phyloP scores from a whole-genome alignment of 2,888 invertebrate genomes.

The Argynnis bischoffii region DNA sequence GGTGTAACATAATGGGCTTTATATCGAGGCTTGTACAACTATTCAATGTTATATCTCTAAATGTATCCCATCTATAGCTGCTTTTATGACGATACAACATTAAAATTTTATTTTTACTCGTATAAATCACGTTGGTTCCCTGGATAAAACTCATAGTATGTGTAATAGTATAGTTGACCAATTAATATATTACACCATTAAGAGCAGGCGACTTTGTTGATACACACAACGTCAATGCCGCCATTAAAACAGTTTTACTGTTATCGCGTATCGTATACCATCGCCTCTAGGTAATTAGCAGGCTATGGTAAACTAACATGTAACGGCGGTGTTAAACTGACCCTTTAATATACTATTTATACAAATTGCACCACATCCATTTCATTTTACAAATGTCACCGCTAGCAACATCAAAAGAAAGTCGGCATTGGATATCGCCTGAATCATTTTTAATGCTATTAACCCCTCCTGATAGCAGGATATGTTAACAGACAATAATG shows the following conservation, averaged over 20 bases:
- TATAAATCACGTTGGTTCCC: slow-evolving; percentile 1
- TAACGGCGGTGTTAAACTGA: slow-evolving; percentile 47
- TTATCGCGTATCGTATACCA: slow-evolving; percentile 72
- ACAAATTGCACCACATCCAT: slow-evolving; percentile 4
- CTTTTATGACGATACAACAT: neutral
- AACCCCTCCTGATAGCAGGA: slow-evolving; percentile 50
- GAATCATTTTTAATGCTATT: slow-evolving; percentile 28
- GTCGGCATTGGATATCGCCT: slow-evolving; percentile 43
- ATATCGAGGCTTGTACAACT: slow-evolving; percentile 22
- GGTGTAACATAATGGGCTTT: slow-evolving; percentile 51
- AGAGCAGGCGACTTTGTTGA: slow-evolving; percentile 67
- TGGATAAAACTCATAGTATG: slow-evolving; percentile 22
- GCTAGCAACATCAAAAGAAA: slow-evolving; percentile 9
- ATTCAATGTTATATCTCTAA: slow-evolving; percentile 1
- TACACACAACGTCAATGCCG: slow-evolving; percentile 59
- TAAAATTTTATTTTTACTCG: neutral
- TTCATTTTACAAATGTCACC: neutral
- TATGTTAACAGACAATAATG: slow-evolving; percentile 59
- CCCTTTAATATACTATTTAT: slow-evolving; percentile 26
- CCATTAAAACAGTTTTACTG: slow-evolving; percentile 76
- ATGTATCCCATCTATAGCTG: neutral
- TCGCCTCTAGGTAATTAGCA: slow-evolving; percentile 70
- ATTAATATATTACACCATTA: slow-evolving; percentile 55
- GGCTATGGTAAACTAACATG: slow-evolving; percentile 59
- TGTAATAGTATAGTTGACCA: slow-evolving; percentile 32